These are phyloP conservation scores for Brachyistius frenatus DNA, from an alignment of 2,113 vertebrate species.

Conservation along the genomic window DNA sequence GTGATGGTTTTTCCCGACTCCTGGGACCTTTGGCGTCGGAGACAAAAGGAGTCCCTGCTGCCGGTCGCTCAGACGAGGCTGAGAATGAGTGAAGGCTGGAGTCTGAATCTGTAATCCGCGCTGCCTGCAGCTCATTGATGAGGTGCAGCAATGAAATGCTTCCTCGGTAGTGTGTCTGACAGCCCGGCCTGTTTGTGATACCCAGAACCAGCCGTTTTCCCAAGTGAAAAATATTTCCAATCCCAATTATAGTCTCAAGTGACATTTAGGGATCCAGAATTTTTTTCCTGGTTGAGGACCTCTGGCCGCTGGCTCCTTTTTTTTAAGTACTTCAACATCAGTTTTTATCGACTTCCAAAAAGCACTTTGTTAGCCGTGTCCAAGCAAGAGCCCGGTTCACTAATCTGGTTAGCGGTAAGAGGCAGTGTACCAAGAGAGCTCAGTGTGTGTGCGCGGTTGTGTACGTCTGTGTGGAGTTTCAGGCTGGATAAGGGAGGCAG, in stretches of 20 bases:
- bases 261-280: constrained; percentile 34
- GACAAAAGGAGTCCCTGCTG: constrained; percentile 61
- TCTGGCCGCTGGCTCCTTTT: constrained; percentile 25
- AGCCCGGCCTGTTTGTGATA: constrained; percentile 38
- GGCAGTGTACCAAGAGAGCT: constrained; percentile 60
- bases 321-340: constrained; percentile 45
- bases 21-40: constrained; percentile 43
- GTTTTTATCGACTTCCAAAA: constrained; percentile 45
- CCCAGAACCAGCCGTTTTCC: constrained; percentile 34
- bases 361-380: constrained; percentile 33
- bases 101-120: constrained; percentile 50
- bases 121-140: constrained; percentile 44
- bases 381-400: constrained; percentile 27
- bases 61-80: constrained; percentile 38
- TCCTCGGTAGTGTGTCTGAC: constrained; percentile 50
- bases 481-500: constrained; percentile 63
- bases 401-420: constrained; percentile 65
- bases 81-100: constrained; percentile 49
- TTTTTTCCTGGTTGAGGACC: constrained; percentile 40
- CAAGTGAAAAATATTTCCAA: constrained; percentile 58
- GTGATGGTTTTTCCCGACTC: constrained; percentile 70
- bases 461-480: constrained; percentile 46
- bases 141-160: constrained; percentile 62
- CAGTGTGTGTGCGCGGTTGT: neutral
- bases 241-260: constrained; percentile 63